Base-by-base conservation (phyloP, 2,797 vertebrate genomes). In the Alca torda region DNA sequence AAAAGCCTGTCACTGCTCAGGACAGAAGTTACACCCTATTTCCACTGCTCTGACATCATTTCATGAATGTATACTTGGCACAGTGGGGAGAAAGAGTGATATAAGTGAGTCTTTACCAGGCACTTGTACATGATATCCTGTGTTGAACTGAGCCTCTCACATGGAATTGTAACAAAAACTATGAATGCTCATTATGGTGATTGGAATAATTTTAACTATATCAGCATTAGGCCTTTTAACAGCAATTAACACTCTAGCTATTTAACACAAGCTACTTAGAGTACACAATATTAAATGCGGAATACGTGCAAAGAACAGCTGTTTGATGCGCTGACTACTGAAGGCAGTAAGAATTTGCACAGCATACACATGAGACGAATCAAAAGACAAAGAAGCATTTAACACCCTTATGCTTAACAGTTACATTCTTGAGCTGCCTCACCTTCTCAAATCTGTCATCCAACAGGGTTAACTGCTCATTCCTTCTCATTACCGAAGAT, bases 401-500 rank as follows among this genome's bases (percentile, higher is more conserved):
- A 54, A 53, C 33, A 67, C 3, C 5, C 25, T 75, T 51, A 25
- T 5, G 18, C 43, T 60, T 63, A 68, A 59, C 35, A 82, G 84
- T 31, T 48, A 59, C 8, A 30, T 30, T 57, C 43, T 11, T 63
- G 45, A 77, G 63, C 31, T 75, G 54, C 37, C 84, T 97, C 93
- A 99, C 99, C 99, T 99, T 99, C 93, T 99, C 99, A 90, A 99
- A 99, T 53, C 99, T 98, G 95, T 99, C 99, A 90, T 99, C 99
- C 84, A 99, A 98, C 31, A 99, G 98, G 1, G 98, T 98, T 93
- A 99, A 98, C 96, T 99, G 99, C 61, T 99, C 99, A 84, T 99
- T 99, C 92, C 99, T 98, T 95, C 98, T 98, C 98, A 99, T 99
- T 78, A 99, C 98, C 0, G 99, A 99, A 26, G 99, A 99, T 0